These are phyloP conservation scores for Euplagia quadripunctaria DNA, from an alignment of 2,888 invertebrate species.

Conservation along the genomic window DNA sequence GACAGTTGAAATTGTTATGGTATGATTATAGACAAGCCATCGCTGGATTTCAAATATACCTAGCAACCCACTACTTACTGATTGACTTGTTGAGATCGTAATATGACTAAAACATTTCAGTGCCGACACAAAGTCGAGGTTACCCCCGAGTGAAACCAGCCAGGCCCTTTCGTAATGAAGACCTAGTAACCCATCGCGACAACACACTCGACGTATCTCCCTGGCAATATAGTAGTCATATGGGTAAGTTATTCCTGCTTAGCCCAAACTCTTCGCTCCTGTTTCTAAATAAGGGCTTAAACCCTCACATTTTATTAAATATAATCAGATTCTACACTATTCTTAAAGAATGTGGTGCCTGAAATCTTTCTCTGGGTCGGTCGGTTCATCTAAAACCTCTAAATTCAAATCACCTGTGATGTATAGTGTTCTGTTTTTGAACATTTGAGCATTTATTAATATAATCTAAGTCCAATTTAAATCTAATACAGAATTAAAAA, in stretches of 20 bases:
- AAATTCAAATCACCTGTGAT: no score
- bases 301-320: background rate
- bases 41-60: no score
- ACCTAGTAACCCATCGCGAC: constrained; percentile 53
- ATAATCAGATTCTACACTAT: background rate
- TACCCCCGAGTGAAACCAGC: constrained; percentile 75
- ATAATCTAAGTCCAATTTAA: no score
- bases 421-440: no score
- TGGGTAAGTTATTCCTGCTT: constrained; percentile 29
- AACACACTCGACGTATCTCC: constrained; percentile 58
- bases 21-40: no score
- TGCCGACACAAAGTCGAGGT: constrained; percentile 33
- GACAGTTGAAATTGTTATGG: no score
- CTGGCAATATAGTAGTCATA: constrained; percentile 60
- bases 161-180: constrained; percentile 76
- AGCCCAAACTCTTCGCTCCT: background rate
- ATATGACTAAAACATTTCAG: constrained; percentile 25
- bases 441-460: no score
- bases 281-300: background rate
- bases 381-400: no score
- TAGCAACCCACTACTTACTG: no score
- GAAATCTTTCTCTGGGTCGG: background rate
- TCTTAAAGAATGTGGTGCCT: no score
- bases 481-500: no score
- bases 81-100: background rate